Evolutionary conservation across 2,797 vertebrate species (phyloP), one percentile per base, ranked within the genome.

Genomic region (Etheostoma perlongum): DNA sequence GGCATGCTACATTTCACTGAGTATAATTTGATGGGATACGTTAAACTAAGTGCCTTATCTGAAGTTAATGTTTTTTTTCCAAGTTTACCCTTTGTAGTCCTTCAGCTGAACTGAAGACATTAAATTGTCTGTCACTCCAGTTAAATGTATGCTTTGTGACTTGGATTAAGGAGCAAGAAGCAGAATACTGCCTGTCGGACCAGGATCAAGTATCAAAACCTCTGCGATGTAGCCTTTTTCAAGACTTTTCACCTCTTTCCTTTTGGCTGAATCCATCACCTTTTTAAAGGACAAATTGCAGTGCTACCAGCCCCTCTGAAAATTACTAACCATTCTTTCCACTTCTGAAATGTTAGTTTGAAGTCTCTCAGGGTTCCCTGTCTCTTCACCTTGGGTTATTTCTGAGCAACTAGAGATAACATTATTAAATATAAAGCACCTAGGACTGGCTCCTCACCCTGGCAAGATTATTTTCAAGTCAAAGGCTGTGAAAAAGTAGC

Each of bases 351-450:
- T 59, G 53, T 58, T 21, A 74, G 67, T 69, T 64, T 76, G 61
- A 85, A 86, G 68, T 70, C 55, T 81, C 54, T 79, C 65, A 46
- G 53, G 61, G 65, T 65, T 81, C 47, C 47, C 66, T 5, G 57
- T 83, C 79, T 81, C 54, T 51, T 83, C 79, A 77, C 86, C 76
- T 75, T 52, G 18, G 79, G 64, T 83, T 85, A 65, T 72, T 57
- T 75, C 54, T 2, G 53, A 83, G 70, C 52, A 80, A 78, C 61
- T 65, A 53, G 27, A 79, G 80, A 86, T 85, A 88, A 85, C 72
- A 60, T 85, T 86, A 82, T 79, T 84, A 74, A 85, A 86, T 90
- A 82, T 64, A 85, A 86, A 82, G 58, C 82, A 82, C 76, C 69
- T 27, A 30, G 46, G 71, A 76, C 44, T 0, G 19, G 46, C 75